phyloP scores from a whole-genome alignment of 2,888 invertebrate genomes.

The Meteorus colon region DNA sequence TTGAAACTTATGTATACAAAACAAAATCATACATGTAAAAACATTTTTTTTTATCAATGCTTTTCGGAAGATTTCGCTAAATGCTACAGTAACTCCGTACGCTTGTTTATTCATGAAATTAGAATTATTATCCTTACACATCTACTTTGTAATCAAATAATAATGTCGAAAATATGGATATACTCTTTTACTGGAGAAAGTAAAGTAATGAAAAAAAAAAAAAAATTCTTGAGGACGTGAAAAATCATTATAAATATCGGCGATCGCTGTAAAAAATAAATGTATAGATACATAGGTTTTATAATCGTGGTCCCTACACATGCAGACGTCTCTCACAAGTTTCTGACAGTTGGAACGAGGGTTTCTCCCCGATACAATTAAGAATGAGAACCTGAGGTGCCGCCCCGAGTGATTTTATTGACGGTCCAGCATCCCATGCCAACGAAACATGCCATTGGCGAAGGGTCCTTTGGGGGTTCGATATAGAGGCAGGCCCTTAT shows the following conservation, averaged over 20 bases:
- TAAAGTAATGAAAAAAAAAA: not conserved
- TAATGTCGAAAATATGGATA: too few species aligned
- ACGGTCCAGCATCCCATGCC: constrained; percentile 61
- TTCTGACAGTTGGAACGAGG: constrained; percentile 43
- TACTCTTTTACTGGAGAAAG: too few species aligned
- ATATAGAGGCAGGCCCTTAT: constrained; percentile 54
- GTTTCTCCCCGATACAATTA: constrained; percentile 60
- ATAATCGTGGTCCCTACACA: not conserved
- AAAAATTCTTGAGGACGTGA: not conserved
- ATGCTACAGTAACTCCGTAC: too few species aligned
- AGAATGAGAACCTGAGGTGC: constrained; percentile 55
- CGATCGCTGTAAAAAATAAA: not conserved
- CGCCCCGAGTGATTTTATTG: constrained; percentile 65
- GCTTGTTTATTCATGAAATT: too few species aligned
- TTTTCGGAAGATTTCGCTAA: too few species aligned
- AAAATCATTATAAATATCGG: not conserved
- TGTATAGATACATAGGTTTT: not conserved
- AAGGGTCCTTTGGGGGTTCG: constrained; percentile 61
- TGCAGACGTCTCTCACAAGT: not conserved
- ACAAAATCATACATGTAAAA: too few species aligned
- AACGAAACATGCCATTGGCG: constrained; percentile 56
- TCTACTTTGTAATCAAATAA: too few species aligned
- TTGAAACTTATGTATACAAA: too few species aligned
- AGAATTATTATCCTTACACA: too few species aligned
- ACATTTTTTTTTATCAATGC: too few species aligned